phyloP scores from a whole-genome alignment of 2,797 vertebrate genomes.

The Danio tinwini region DNA sequence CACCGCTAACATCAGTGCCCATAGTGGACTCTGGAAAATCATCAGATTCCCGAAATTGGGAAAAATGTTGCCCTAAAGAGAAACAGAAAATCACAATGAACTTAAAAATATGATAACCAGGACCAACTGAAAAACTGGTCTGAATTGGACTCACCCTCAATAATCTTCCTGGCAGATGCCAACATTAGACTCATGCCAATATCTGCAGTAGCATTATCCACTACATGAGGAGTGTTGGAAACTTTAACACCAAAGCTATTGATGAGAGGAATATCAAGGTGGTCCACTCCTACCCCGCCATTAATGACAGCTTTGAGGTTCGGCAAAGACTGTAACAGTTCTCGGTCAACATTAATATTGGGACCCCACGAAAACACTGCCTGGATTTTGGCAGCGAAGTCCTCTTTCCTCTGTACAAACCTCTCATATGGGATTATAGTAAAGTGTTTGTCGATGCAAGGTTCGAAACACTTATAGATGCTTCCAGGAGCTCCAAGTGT shows the following conservation, averaged over 20 bases:
- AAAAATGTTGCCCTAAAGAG: slow-evolving; percentile 72
- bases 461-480: slow-evolving; percentile 67
- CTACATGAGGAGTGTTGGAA: slow-evolving; percentile 75
- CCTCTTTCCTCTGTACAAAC: slow-evolving; percentile 71
- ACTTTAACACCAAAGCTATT: slow-evolving; percentile 78
- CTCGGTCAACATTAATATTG: slow-evolving; percentile 57
- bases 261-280: slow-evolving; percentile 78
- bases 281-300: slow-evolving; percentile 78
- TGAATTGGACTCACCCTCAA: slow-evolving; percentile 76
- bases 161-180: slow-evolving; percentile 76
- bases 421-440: slow-evolving; percentile 72
- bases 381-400: slow-evolving; percentile 69
- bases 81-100: not conserved
- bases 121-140: not conserved
- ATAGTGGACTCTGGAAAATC: slow-evolving; percentile 65
- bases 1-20: slow-evolving; percentile 75
- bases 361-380: slow-evolving; percentile 75
- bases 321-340: slow-evolving; percentile 74
- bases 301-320: slow-evolving; percentile 77
- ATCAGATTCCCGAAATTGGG: slow-evolving; percentile 66
- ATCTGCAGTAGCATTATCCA: slow-evolving; percentile 80
- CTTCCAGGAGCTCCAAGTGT: slow-evolving; percentile 62
- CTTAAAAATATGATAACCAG: not conserved
- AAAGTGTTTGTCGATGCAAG: slow-evolving; percentile 75
- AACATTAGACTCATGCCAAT: slow-evolving; percentile 80